These are phyloP conservation scores for Urocitellus parryii DNA, from an alignment of 2,113 vertebrate species.

Conservation along the genomic window DNA sequence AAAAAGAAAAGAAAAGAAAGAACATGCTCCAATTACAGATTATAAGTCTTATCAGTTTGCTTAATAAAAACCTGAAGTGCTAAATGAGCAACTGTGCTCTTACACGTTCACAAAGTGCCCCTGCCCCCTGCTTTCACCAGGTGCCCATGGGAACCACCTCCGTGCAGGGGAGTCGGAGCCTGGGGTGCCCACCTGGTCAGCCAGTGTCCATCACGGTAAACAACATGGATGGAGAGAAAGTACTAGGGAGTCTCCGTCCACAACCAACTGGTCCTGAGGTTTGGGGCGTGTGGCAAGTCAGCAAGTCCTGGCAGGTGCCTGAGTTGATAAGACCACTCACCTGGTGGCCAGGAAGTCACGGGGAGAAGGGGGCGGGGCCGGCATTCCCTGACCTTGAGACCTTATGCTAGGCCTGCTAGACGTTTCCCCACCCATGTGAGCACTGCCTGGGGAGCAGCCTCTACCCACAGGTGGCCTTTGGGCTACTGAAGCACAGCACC, in stretches of 20 bases:
- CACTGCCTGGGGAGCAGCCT: neutral
- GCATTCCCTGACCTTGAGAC: too few species aligned
- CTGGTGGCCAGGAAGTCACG: neutral
- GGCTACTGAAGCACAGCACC: neutral
- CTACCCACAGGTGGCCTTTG: neutral
- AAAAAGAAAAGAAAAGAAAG: slow-evolving; percentile 39
- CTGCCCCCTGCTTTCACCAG: neutral
- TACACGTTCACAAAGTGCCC: neutral
- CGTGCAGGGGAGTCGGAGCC: accelerated
- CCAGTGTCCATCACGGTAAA: neutral
- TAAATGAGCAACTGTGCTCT: neutral
- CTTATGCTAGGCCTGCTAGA: too few species aligned
- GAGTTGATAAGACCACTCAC: neutral
- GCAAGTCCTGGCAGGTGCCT: neutral
- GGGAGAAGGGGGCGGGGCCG: neutral
- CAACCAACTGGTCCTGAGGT: neutral
- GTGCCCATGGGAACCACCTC: too few species aligned
- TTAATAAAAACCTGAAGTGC: slow-evolving; percentile 65
- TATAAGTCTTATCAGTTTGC: slow-evolving; percentile 61
- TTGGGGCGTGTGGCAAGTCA: neutral
- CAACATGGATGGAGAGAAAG: neutral
- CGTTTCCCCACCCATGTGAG: neutral
- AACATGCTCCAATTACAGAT: slow-evolving; percentile 61
- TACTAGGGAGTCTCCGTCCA: neutral
- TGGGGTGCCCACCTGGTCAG: neutral